Evolutionary conservation across 2,888 invertebrate genomes (phyloP).

Genomic region (Lottia gigantea): DNA sequence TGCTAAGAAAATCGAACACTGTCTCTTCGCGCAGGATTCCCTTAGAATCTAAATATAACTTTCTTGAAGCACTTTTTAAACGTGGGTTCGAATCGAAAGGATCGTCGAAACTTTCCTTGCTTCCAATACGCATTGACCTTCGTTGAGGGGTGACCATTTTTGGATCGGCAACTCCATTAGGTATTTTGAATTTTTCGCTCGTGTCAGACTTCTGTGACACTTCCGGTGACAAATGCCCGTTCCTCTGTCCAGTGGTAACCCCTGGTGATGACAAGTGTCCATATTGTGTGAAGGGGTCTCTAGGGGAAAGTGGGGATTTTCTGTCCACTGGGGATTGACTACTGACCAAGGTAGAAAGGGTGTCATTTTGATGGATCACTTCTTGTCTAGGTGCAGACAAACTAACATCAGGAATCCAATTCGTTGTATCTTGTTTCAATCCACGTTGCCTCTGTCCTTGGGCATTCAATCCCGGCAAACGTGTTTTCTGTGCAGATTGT

Average conservation of each 20-base stretch:
- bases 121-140: background rate
- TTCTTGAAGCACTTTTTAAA: background rate
- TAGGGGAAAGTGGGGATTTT: background rate
- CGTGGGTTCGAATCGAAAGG: background rate
- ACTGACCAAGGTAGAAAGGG: background rate
- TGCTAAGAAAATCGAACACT: background rate
- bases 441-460: background rate
- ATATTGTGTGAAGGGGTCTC: background rate
- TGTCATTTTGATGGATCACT: background rate
- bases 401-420: background rate
- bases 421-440: background rate
- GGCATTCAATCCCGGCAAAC: background rate
- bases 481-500: background rate
- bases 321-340: background rate
- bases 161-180: background rate
- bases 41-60: background rate
- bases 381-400: too few relatives aligned
- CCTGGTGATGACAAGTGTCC: background rate
- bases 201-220: background rate
- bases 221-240: background rate
- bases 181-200: background rate
- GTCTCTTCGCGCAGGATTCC: background rate
- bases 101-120: background rate
- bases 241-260: background rate
- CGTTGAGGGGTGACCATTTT: background rate